Percentiles rank a stretch among this genome's conserved stretches.
Evolutionary conservation across 2,888 invertebrate species (phyloP).

Genomic region (Iselma pallidipennis): DNA sequence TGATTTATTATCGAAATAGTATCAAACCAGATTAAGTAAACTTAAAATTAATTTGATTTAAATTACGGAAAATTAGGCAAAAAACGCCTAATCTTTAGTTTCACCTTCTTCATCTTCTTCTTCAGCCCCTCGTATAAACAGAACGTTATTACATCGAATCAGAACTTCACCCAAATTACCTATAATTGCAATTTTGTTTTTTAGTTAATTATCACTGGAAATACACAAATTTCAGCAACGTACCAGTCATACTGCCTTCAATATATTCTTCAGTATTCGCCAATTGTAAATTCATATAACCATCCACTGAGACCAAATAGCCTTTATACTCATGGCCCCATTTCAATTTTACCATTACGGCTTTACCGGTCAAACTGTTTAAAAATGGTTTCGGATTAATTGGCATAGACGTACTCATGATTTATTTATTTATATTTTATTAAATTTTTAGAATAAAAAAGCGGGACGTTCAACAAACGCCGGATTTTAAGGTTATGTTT

Average conservation of each 20-base stretch:
- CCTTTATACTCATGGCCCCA: slow-evolving; percentile 99
- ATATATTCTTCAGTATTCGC: slow-evolving; percentile 98
- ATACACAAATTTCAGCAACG: too few relatives aligned
- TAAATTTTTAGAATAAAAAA: slow-evolving; percentile 1
- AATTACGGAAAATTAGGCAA: neutral
- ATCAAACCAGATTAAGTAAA: neutral
- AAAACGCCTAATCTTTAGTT: slow-evolving; percentile 74
- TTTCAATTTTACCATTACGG: slow-evolving; percentile 96
- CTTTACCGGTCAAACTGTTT: slow-evolving; percentile 96
- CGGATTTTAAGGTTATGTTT: slow-evolving; percentile 1
- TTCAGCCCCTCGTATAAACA: slow-evolving; percentile 92
- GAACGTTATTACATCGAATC: slow-evolving; percentile 95
- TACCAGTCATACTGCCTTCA: slow-evolving; percentile 88
- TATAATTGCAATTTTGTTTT: slow-evolving; percentile 49
- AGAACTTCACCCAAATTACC: slow-evolving; percentile 95
- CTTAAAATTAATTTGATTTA: neutral
- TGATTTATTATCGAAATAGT: neutral
- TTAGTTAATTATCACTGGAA: too few relatives aligned
- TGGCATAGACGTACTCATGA: slow-evolving; percentile 85
- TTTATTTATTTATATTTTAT: neutral
- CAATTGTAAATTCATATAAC: slow-evolving; percentile 98
- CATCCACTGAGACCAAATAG: slow-evolving; percentile 95
- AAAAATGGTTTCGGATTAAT: slow-evolving; percentile 99
- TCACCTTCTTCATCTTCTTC: slow-evolving; percentile 98
- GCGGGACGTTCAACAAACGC: slow-evolving; percentile 8